Conservation (phyloP, 2,113 vertebrate genomes). For the Lontra canadensis region DNA sequence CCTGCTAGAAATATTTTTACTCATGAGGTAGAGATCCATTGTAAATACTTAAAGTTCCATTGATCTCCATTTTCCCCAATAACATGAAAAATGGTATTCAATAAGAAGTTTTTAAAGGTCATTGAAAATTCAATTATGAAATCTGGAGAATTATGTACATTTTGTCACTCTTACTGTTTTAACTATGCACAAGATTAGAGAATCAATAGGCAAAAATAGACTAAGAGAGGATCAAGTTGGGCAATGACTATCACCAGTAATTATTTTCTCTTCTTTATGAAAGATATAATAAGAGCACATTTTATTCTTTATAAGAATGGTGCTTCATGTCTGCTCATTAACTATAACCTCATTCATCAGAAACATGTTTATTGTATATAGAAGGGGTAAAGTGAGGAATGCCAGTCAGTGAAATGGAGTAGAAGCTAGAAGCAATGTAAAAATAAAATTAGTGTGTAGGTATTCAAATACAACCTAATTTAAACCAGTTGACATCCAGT, state of each 20-base stretch:
- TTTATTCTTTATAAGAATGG: neutral
- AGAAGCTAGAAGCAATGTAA: neutral
- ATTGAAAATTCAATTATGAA: neutral
- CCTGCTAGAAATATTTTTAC: neutral
- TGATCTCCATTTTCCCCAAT: neutral
- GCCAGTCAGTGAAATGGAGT: rapidly evolving
- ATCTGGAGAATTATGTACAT: neutral
- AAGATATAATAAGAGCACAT: neutral
- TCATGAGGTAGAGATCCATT: neutral
- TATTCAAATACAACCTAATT: neutral
- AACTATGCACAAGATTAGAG: neutral
- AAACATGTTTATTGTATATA: neutral
- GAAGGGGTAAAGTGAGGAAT: neutral
- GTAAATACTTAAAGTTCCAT: neutral
- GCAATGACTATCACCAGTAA: neutral
- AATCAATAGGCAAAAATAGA: neutral
- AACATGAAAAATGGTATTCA: neutral
- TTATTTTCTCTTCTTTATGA: neutral
- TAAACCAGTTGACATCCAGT: neutral
- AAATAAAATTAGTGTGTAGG: neutral
- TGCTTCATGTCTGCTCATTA: neutral
- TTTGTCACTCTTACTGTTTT: neutral
- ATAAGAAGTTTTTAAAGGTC: neutral
- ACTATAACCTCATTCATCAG: neutral
- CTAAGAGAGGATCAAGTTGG: neutral